Base-by-base conservation (phyloP, 2,888 invertebrate genomes). In the Cataglyphis livida region DNA sequence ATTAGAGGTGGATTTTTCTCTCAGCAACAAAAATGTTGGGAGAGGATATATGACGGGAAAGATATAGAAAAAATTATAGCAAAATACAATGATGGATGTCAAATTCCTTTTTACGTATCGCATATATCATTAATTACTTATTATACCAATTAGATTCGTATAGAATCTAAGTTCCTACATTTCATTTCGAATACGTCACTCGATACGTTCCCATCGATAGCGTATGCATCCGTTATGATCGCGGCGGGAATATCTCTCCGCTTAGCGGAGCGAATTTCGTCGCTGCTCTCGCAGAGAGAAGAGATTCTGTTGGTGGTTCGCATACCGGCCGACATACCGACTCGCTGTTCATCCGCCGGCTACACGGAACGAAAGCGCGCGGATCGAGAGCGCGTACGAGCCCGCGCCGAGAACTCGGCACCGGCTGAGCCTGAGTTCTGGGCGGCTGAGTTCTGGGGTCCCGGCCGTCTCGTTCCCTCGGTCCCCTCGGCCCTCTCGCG, bases 371-470 rank as follows among this genome's bases (percentile, higher is more conserved):
- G 78, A 78, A 78, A 70, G 71, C 71, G 78, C 59, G 78, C 59
- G 25, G 70, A 78, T 78, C 78, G 71, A 78, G 78, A 78, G 78
- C 78, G 71, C 44, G 70, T 41, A 28, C 38, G 38, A 38, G n/a
- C 62, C 62, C 48, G 62, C 28, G 54, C 54, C 66, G 66, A 78
- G 70, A 57, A 70, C 70, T 57, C 54, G 78, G 57, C 44, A 41
- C 57, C 57, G 70, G 41, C 41, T 25, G 75, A 51, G 32, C 48
- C 15, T n/a, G n/a, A n/a, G 74, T 74, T 74, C 75, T 51, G 74
- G 85, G 81, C 83, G 86, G 82, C 74, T 83, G 84, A 85, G 85
- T 78, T 70, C 82, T 83, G 75, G 84, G 81, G 82, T 82, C 84
- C 76, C 66, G 62, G 54, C 54, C 71, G 59, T 21, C 38, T 15